Evolutionary conservation across 2,797 vertebrate species (phyloP), one percentile per base, ranked within the genome.

Genomic region (Lerista edwardsae): DNA sequence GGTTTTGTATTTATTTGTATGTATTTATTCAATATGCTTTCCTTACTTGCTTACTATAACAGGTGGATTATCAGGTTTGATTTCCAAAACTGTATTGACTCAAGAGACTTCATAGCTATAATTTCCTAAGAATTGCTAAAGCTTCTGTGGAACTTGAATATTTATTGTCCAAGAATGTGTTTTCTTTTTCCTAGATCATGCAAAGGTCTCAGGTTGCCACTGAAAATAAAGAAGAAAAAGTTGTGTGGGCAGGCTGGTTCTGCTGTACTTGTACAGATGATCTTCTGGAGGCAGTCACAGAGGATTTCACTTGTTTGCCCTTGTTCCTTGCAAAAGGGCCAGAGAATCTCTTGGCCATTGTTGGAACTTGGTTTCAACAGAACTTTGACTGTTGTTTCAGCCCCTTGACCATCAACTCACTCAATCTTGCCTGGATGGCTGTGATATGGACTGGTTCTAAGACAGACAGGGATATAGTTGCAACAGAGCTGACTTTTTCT

Each of bases 331-430:
- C 93, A 84, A 96, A 93, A 0, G 98, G 98, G 6, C 31, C 97
- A 0, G 97, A 97, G 68, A 72, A 68, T 23, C 96, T 98, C 83
- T 97, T 97, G 0, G 12, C 94, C 15, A 17, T 97, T 51, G 96
- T 99, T 5, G 97, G 97, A 41, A 95, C 94, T 14, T 99, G 99
- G 99, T 97, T 99, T 91, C 95, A 97, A 93, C 96, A 93, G 88
- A 97, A 94, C 21, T 99, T 99, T 8, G 98, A 99, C 95, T 99
- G 98, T 92, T 95, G 82, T 89, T 98, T 99, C 41, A 96, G 97
- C 77, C 91, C 94, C 0, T 94, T 99, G 91, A 90, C 95, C 71
- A 96, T 99, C 91, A 97, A 87, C 86, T 96, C 98, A 0, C 96
- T 96, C 9, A 97, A 94, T 84, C 95, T 99, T 41, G 96, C 96